A percentile compares a stretch with the other conserved stretches of the same genome.
Conservation (phyloP, 2,888 invertebrate genomes). For the Eulithis prunata region DNA sequence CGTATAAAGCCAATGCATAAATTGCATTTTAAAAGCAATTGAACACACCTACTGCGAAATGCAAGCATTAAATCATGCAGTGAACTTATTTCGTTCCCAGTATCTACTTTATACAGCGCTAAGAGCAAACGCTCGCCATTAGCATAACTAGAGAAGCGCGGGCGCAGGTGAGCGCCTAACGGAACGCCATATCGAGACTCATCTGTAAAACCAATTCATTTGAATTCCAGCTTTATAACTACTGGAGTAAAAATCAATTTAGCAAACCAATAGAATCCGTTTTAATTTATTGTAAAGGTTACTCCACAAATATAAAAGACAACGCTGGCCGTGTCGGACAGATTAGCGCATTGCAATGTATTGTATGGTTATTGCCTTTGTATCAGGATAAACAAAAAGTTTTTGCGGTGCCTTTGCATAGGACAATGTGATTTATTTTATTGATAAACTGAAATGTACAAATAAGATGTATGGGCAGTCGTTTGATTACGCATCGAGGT, state of each 20-base stretch:
- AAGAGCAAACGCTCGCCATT: slow-evolving; percentile 71
- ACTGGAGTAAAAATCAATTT: slow-evolving; percentile 57
- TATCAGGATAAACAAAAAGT: slow-evolving; percentile 63
- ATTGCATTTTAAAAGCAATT: slow-evolving; percentile 49
- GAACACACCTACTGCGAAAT: slow-evolving; percentile 42
- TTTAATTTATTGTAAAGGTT: slow-evolving; percentile 63
- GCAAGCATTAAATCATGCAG: slow-evolving; percentile 52
- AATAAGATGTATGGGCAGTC: slow-evolving; percentile 59
- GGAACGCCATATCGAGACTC: slow-evolving; percentile 71
- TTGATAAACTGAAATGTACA: slow-evolving; percentile 65
- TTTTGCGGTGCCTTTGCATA: slow-evolving; percentile 54
- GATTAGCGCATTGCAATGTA: slow-evolving; percentile 72
- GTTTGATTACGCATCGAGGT: slow-evolving; percentile 52
- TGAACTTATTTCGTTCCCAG: slow-evolving; percentile 60
- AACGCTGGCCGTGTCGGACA: slow-evolving; percentile 67
- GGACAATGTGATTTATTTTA: slow-evolving; percentile 61
- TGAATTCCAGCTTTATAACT: slow-evolving; percentile 62
- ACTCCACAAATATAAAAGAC: slow-evolving; percentile 69
- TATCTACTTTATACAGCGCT: slow-evolving; percentile 53
- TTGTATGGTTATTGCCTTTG: slow-evolving; percentile 68
- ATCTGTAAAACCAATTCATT: slow-evolving; percentile 58
- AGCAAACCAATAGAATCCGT: slow-evolving; percentile 38
- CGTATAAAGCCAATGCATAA: slow-evolving; percentile 24
- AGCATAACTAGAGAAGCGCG: slow-evolving; percentile 82
- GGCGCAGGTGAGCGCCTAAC: slow-evolving; percentile 81